Conservation (phyloP, 2,113 vertebrate genomes). For the human region GRCh38 chr9:76129501-76130000, state of each 20-base stretch:
- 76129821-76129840: neutral
- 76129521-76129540: neutral
- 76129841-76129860: neutral
- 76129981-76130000: neutral
- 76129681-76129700: slow-evolving; percentile 25
- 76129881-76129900: neutral
- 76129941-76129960: neutral
- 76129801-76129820: neutral
- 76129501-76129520: neutral
- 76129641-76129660: slow-evolving; percentile 2
- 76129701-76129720: neutral
- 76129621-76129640: slow-evolving; percentile 22
- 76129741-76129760: neutral
- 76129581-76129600: neutral
- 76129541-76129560: accelerated
- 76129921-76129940: neutral
- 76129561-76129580: neutral
- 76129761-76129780: neutral
- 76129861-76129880: neutral
- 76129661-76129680: neutral
- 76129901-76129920: slow-evolving; percentile 27
- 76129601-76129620: neutral
- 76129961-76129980: neutral
- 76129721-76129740: slow-evolving; percentile 29
- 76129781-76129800: neutral